These are phyloP conservation scores for Protaetia brevitarsis DNA, from an alignment of 1,140 invertebrate genomes.

Conservation along the genomic window DNA sequence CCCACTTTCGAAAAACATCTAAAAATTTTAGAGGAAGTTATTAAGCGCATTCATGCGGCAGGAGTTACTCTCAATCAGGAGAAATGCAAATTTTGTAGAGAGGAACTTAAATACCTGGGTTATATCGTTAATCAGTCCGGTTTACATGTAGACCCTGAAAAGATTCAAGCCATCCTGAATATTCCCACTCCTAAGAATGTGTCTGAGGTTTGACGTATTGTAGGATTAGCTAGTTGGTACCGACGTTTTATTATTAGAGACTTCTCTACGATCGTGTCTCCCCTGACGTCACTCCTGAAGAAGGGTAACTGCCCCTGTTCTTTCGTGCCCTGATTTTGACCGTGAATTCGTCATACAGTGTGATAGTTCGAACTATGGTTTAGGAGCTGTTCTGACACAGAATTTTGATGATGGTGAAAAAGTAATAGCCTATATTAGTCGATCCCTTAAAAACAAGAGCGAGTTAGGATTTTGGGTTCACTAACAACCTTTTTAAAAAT, in stretches of 20 bases:
- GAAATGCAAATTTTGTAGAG: neutral
- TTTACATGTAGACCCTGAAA: neutral
- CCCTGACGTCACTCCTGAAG: neutral
- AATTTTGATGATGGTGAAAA: neutral
- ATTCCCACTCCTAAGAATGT: neutral
- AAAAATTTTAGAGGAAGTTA: slow-evolving; percentile 28
- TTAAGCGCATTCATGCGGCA: slow-evolving; percentile 10
- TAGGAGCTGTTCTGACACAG: neutral
- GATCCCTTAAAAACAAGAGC: neutral
- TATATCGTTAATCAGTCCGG: neutral
- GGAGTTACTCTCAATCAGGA: neutral
- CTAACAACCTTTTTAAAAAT: too few relatives aligned
- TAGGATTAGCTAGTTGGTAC: neutral
- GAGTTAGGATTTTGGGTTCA: too few relatives aligned
- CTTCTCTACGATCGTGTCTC: neutral
- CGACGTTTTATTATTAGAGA: neutral
- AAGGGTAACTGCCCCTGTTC: neutral
- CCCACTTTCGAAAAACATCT: slow-evolving; percentile 29
- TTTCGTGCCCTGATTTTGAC: neutral
- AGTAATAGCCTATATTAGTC: neutral
- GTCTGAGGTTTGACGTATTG: neutral
- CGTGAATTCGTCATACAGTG: neutral
- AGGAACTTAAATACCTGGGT: neutral
- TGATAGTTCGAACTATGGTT: neutral
- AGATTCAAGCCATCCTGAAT: neutral